Conservation (phyloP, 2,797 vertebrate genomes). For the Menidia menidia region DNA sequence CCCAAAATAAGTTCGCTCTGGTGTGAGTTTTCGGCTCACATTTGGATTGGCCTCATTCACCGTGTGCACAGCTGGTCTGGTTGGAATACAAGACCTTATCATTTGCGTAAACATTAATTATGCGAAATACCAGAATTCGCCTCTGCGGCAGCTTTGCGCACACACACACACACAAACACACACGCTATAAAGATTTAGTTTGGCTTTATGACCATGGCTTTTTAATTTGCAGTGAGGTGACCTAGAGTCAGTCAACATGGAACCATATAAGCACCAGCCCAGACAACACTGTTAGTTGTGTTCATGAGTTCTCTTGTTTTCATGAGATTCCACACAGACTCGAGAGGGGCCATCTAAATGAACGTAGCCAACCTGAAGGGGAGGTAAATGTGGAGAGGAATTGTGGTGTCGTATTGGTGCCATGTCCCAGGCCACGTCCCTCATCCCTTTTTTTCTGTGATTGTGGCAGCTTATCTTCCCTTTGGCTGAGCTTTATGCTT, state of each 20-base stretch:
- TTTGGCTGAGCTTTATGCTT: conserved; percentile 49
- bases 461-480: conserved; percentile 44
- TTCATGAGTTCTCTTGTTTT: conserved; percentile 32
- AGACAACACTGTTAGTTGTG: conserved; percentile 22
- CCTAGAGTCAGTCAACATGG: conserved; percentile 32
- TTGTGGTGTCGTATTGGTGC: conserved; percentile 46
- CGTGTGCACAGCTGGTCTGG: conserved; percentile 76
- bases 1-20: conserved; percentile 69
- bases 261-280: conserved; percentile 14
- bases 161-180: conserved; percentile 13
- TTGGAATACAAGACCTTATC: conserved; percentile 62
- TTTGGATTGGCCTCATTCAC: conserved; percentile 75
- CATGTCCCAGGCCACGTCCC: conserved; percentile 22
- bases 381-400: conserved; percentile 44
- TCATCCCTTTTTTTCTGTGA: conserved; percentile 26
- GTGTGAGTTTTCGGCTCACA: conserved; percentile 59
- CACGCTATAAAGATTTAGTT: conserved; percentile 25
- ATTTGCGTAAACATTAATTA: conserved; percentile 71
- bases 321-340: conserved; percentile 58
- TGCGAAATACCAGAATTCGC: conserved; percentile 47
- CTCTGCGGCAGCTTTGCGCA: conserved; percentile 47
- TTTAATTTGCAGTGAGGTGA: conserved; percentile 41
- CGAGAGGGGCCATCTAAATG: conserved; percentile 49
- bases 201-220: conserved; percentile 44
- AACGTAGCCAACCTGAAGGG: conserved; percentile 45